phyloP scores from a whole-genome alignment of 1,140 invertebrate species.

The Drosophila virilis region DNA sequence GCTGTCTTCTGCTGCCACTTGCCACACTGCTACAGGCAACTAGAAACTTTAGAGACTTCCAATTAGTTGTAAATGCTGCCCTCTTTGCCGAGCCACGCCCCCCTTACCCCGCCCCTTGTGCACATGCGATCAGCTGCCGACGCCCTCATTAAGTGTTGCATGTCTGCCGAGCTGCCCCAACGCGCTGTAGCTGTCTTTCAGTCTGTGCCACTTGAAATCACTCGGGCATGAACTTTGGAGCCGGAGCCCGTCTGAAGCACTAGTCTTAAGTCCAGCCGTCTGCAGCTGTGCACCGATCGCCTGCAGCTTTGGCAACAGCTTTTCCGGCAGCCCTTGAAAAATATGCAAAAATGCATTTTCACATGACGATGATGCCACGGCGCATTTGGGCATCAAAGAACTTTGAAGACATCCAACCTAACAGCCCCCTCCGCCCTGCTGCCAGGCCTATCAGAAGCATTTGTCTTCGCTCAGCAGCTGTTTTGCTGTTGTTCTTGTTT shows the following conservation, averaged over 20 bases:
- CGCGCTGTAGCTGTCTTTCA: constrained; percentile 22
- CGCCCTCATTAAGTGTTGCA: constrained; percentile 81
- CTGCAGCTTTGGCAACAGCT: constrained; percentile 26
- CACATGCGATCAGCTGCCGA: constrained; percentile 69
- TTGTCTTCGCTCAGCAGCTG: constrained; percentile 41
- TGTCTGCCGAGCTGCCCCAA: constrained; percentile 58
- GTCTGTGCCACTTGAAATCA: constrained; percentile 64
- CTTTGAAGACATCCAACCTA: background rate
- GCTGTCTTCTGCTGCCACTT: constrained; percentile 32
- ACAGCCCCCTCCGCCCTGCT: background rate
- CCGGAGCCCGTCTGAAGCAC: constrained; percentile 45
- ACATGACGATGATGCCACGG: constrained; percentile 37
- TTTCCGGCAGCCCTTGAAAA: constrained; percentile 54
- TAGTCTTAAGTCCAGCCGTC: constrained; percentile 19
- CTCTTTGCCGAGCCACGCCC: constrained; percentile 1
- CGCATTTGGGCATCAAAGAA: constrained; percentile 25
- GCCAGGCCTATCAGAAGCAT: constrained; percentile 15
- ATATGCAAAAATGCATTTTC: constrained; percentile 62
- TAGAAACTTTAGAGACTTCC: constrained; percentile 48
- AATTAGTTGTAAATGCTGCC: constrained; percentile 47
- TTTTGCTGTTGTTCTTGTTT: constrained; percentile 21
- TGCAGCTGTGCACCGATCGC: constrained; percentile 37
- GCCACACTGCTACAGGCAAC: constrained; percentile 17
- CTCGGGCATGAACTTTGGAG: constrained; percentile 73
- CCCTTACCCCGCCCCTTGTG: constrained; percentile 6